These are phyloP conservation scores for Coregonus suidteri DNA, from an alignment of 2,797 vertebrate genomes.

Conservation along the genomic window DNA sequence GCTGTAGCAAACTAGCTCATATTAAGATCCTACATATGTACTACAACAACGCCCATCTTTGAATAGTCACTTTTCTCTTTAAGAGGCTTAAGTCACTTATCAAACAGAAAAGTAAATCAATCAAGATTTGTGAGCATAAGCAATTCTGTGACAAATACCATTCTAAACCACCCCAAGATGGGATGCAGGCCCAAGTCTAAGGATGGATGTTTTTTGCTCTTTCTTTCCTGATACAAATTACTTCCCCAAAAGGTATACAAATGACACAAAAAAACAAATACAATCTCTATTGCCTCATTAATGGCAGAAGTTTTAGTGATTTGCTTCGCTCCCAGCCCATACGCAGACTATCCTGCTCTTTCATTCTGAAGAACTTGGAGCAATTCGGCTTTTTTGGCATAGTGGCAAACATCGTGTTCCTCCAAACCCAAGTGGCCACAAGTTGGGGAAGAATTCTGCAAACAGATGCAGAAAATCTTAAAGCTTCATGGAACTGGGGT, in stretches of 20 bases:
- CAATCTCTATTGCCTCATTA: conserved; percentile 22
- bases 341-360: conserved; percentile 13
- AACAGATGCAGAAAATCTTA: conserved; percentile 59
- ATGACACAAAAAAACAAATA: background rate
- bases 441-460: conserved; percentile 55
- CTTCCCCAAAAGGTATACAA: too few species aligned
- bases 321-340: conserved; percentile 24
- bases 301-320: conserved; percentile 30
- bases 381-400: conserved; percentile 46
- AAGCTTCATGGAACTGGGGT: conserved; percentile 33
- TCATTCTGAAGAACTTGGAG: background rate
- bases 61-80: conserved; percentile 18
- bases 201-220: background rate
- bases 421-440: conserved; percentile 61
- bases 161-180: background rate
- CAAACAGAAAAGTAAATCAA: background rate
- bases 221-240: conserved; percentile 1
- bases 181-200: background rate
- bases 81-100: conserved; percentile 10
- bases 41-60: conserved; percentile 20
- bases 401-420: conserved; percentile 24
- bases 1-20: too few species aligned
- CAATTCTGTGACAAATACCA: background rate
- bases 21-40: background rate
- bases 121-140: background rate